phyloP scores from a whole-genome alignment of 1,140 invertebrate species.

The Habropoda laboriosa region DNA sequence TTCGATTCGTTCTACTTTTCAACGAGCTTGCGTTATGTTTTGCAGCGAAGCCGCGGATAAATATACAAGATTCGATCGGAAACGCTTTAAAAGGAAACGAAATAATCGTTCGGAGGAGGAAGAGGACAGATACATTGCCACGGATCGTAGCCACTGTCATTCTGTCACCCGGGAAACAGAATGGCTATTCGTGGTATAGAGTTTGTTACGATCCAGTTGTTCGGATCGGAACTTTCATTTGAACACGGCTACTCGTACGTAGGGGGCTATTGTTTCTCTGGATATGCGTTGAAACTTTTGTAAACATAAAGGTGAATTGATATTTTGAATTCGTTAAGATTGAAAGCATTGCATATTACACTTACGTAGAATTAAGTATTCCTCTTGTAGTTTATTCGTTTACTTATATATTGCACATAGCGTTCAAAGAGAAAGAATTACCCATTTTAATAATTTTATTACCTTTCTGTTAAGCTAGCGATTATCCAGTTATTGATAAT shows the following conservation, averaged over 20 bases:
- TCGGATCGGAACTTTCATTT: constrained; percentile 54
- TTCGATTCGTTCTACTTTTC: background rate
- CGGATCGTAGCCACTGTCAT: constrained; percentile 44
- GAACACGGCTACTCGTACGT: constrained; percentile 44
- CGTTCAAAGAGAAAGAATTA: too few species aligned
- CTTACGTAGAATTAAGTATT: background rate
- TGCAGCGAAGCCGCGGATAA: background rate
- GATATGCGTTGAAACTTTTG: too few species aligned
- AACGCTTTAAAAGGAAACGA: background rate
- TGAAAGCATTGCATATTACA: constrained; percentile 2
- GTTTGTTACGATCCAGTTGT: constrained; percentile 54
- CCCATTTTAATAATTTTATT: too few species aligned
- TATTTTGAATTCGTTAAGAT: background rate
- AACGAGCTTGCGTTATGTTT: background rate
- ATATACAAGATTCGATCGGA: background rate
- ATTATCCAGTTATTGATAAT: too few species aligned
- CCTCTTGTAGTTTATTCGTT: background rate
- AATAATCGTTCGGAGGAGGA: constrained; percentile 29
- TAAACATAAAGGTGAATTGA: background rate
- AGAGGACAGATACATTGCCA: constrained; percentile 20
- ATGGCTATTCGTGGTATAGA: constrained; percentile 49
- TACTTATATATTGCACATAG: too few species aligned
- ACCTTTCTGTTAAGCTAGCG: too few species aligned
- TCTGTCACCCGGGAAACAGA: constrained; percentile 52
- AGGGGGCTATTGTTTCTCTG: constrained; percentile 52